Evolutionary conservation across 2,797 vertebrate genomes (phyloP), one percentile per base, ranked within the genome.

Genomic region (Oreonectes daqikongensis): DNA sequence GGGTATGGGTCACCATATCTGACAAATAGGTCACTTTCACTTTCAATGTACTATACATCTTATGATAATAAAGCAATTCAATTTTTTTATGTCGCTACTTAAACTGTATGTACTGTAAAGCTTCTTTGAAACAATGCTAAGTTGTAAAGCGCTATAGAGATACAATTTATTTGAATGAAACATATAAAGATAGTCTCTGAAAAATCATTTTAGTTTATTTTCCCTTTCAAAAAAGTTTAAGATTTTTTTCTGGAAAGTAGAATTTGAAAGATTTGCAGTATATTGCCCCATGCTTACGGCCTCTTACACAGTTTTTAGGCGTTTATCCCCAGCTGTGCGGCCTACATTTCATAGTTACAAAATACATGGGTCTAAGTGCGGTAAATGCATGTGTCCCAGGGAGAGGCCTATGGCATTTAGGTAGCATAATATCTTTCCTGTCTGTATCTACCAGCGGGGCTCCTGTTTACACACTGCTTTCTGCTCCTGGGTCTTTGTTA

Each of bases 381-480:
- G 42, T 64, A 67, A 81, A 53, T 24, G 17, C 24, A n/a, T 20
- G 14, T 17, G 7, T 64, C 50, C 32, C 22, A 26, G 61, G 20
- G 15, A 61, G 57, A 74, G 61, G 44, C 28, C 28, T 53, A 12
- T 61, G 57, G 28, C 48, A 60, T 77, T 65, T 64, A 69, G 52
- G 48, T 60, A 59, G 50, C 38, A 60, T 78, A 72, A 85, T 78
- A 79, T 38, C 38, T 63, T 69, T 22, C 11, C 40, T 61, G 59
- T 61, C 46, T 74, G 55, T 46, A 60, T 77, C 53, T 66, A 52
- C 38, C 10, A 50, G 28, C 4, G 15, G 26, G 72, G 18, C 30
- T 82, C 20, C 40, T 69, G 71, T 75, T 81, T 68, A 81, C 66
- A 84, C 72, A 79, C 52, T 20, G 35, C 1, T 59, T 32, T 2